phyloP scores from a whole-genome alignment of 2,113 vertebrate species.

The Elanus axillaris region DNA sequence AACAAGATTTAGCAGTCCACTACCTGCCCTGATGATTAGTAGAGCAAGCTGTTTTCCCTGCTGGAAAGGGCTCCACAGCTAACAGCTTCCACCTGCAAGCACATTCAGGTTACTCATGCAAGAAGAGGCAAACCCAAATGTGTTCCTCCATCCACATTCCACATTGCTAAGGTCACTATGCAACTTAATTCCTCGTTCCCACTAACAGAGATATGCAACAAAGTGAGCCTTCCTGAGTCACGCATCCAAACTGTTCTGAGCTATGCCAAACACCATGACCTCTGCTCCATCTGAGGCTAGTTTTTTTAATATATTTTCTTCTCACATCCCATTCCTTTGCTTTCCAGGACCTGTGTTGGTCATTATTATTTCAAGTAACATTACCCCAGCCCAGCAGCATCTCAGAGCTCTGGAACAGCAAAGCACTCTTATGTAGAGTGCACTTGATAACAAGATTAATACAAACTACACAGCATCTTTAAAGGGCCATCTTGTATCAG shows the following conservation, averaged over 20 bases:
- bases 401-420: not conserved
- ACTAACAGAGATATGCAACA: not conserved
- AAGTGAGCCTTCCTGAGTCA: not conserved
- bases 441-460: not conserved
- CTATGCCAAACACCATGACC: not conserved
- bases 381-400: not conserved
- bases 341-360: not conserved
- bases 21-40: not conserved
- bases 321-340: not conserved
- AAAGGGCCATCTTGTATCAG: not conserved
- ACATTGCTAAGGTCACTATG: not conserved
- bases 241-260: fast-evolving
- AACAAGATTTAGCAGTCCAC: not conserved
- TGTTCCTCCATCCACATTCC: not conserved
- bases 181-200: not conserved
- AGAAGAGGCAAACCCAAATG: not conserved
- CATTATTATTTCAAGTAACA: not conserved
- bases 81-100: not conserved
- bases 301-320: not conserved
- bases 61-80: not conserved
- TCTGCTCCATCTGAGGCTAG: not conserved
- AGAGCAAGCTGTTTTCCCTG: not conserved
- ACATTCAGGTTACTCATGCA: not conserved
- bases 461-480: not conserved
- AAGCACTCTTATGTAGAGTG: not conserved